phyloP scores from a whole-genome alignment of 2,888 invertebrate genomes.

The Tineola bisselliella region DNA sequence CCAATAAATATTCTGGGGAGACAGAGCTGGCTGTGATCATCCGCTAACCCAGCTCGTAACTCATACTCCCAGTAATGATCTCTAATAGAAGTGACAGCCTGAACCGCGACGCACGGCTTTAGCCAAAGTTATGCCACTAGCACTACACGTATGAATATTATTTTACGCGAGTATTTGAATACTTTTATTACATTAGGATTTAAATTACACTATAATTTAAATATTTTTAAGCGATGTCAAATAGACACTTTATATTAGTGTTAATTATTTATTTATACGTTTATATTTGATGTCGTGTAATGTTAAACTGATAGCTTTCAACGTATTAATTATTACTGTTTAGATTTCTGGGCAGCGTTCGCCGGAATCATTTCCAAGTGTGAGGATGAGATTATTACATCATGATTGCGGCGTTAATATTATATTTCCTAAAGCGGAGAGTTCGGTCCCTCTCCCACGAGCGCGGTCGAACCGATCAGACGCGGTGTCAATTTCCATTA shows the following conservation, averaged over 20 bases:
- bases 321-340: slow-evolving; percentile 43
- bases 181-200: slow-evolving; percentile 5
- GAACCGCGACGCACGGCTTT: not conserved
- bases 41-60: slow-evolving; percentile 43
- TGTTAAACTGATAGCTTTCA: slow-evolving; percentile 18
- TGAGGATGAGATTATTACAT: slow-evolving; percentile 52
- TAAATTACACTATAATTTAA: slow-evolving; percentile 5
- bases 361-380: slow-evolving; percentile 37
- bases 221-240: not conserved
- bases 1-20: slow-evolving; percentile 61
- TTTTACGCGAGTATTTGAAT: not conserved
- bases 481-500: slow-evolving; percentile 60
- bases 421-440: slow-evolving; percentile 51
- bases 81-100: slow-evolving; percentile 33
- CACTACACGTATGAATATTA: not conserved
- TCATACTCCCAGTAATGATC: slow-evolving; percentile 48
- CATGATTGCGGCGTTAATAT: slow-evolving; percentile 54
- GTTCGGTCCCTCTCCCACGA: slow-evolving; percentile 31
- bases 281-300: slow-evolving; percentile 2
- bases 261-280: slow-evolving; percentile 10
- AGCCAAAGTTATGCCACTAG: slow-evolving; percentile 7
- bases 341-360: slow-evolving; percentile 18
- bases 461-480: slow-evolving; percentile 28
- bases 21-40: slow-evolving; percentile 43
- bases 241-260: not conserved